Conservation (phyloP, 1,140 invertebrate species). For the Pogonus chalceus region DNA sequence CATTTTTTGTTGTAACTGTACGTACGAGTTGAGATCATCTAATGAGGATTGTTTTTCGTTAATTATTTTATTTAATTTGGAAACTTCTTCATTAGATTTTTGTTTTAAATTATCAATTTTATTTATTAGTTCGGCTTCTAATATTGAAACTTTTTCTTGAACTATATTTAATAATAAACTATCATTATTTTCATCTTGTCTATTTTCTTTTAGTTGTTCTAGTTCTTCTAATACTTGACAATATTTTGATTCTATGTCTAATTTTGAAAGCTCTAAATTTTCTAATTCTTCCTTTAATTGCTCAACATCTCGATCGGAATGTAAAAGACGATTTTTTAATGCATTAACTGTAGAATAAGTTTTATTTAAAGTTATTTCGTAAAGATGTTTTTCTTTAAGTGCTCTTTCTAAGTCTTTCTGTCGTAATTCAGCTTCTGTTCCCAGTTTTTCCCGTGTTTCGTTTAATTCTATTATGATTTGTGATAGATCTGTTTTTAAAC, state of each 20-base stretch:
- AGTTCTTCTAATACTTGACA: conserved; percentile 32
- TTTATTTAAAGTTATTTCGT: conserved; percentile 38
- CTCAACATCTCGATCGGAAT: conserved; percentile 43
- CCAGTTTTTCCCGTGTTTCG: conserved; percentile 28
- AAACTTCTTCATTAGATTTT: conserved; percentile 5
- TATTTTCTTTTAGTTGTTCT: conserved; percentile 22
- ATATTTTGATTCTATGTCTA: conserved; percentile 36
- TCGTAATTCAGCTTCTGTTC: conserved; percentile 31
- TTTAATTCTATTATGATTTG: conserved; percentile 22
- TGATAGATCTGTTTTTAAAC: conserved; percentile 29
- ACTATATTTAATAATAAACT: conserved; percentile 22
- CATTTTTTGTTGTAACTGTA: conserved; percentile 20
- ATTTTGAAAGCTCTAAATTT: conserved; percentile 34
- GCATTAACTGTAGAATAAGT: conserved; percentile 39
- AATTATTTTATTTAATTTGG: conserved; percentile 11
- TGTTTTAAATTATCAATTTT: conserved; percentile 18
- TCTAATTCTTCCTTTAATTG: conserved; percentile 39
- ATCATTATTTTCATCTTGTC: conserved; percentile 30
- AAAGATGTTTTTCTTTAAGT: conserved; percentile 37
- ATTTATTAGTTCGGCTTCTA: conserved; percentile 19
- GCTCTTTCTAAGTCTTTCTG: conserved; percentile 34
- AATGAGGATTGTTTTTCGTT: conserved; percentile 15
- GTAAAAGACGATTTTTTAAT: conserved; percentile 38
- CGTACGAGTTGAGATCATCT: conserved; percentile 15
- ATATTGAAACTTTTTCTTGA: conserved; percentile 19